A percentile compares a stretch with the other conserved stretches of the same genome.
phyloP scores from a whole-genome alignment of 2,888 invertebrate genomes.

The Perizoma flavofasciatum region DNA sequence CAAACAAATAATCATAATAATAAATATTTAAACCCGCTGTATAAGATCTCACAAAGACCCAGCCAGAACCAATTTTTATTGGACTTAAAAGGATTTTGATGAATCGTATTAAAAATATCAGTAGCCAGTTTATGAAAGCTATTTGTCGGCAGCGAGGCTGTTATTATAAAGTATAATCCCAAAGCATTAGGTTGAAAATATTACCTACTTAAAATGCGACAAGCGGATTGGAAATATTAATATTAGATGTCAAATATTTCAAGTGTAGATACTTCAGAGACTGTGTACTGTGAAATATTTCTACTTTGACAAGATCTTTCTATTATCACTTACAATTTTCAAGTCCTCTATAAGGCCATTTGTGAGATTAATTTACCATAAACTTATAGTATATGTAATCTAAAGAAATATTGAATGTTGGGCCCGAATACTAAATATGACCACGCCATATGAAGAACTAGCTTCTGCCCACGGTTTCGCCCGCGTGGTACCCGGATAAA shows the following conservation, averaged over 20 bases:
- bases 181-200: slow-evolving; percentile 39
- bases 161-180: slow-evolving; percentile 37
- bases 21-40: slow-evolving; percentile 16
- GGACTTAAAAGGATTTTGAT: slow-evolving; percentile 55
- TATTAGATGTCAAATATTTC: slow-evolving; percentile 12
- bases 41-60: slow-evolving; percentile 19
- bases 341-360: too few relatives aligned
- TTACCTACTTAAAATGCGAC: slow-evolving; percentile 19
- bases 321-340: too few relatives aligned
- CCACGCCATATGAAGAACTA: too few relatives aligned
- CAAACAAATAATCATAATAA: too few relatives aligned
- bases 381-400: too few relatives aligned
- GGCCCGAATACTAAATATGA: too few relatives aligned
- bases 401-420: too few relatives aligned
- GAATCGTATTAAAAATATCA: slow-evolving; percentile 53
- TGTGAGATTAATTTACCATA: too few relatives aligned
- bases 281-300: neutral
- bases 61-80: slow-evolving; percentile 41
- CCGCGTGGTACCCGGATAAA: too few relatives aligned
- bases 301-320: too few relatives aligned
- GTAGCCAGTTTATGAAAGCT: slow-evolving; percentile 62
- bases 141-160: slow-evolving; percentile 64
- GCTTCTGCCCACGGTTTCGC: too few relatives aligned
- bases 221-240: slow-evolving; percentile 29
- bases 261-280: slow-evolving; percentile 33